These are phyloP conservation scores for Muntiacus reevesi DNA, from an alignment of 2,113 vertebrate species.

Conservation along the genomic window DNA sequence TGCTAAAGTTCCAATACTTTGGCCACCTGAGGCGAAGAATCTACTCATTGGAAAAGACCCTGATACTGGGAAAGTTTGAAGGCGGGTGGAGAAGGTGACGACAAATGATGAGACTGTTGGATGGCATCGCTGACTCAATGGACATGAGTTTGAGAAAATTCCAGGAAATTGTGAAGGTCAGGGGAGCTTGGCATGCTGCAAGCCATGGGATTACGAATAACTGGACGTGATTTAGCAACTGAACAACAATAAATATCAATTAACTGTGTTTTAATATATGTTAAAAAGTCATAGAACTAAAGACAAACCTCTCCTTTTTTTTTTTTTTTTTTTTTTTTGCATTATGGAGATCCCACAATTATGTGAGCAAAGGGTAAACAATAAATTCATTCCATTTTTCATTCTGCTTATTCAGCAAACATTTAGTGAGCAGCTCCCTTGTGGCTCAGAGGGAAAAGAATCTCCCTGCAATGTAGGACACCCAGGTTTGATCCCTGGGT, in stretches of 20 bases:
- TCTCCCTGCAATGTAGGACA: neutral
- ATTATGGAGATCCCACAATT: neutral
- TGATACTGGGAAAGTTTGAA: neutral
- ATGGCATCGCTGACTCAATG: neutral
- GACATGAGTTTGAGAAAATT: neutral
- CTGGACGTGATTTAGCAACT: neutral
- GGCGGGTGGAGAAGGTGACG: neutral
- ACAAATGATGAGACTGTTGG: neutral
- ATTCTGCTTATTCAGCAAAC: neutral
- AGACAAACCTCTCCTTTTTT: too few relatives aligned
- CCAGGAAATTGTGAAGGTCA: neutral
- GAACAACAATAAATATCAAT: neutral
- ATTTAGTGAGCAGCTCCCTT: neutral
- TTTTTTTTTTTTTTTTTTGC: too few relatives aligned
- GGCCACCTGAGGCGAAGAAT: fast-evolving
- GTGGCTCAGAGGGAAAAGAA: neutral
- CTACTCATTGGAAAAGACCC: neutral
- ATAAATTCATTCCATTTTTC: neutral
- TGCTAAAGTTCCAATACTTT: neutral
- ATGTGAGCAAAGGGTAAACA: neutral
- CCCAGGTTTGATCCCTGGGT: neutral
- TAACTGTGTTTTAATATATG: constrained; percentile 18
- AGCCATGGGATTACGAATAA: neutral
- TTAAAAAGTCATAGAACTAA: constrained; percentile 32
- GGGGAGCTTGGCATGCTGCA: neutral